phyloP scores from a whole-genome alignment of 2,888 invertebrate species.

The Ellobium chinense region DNA sequence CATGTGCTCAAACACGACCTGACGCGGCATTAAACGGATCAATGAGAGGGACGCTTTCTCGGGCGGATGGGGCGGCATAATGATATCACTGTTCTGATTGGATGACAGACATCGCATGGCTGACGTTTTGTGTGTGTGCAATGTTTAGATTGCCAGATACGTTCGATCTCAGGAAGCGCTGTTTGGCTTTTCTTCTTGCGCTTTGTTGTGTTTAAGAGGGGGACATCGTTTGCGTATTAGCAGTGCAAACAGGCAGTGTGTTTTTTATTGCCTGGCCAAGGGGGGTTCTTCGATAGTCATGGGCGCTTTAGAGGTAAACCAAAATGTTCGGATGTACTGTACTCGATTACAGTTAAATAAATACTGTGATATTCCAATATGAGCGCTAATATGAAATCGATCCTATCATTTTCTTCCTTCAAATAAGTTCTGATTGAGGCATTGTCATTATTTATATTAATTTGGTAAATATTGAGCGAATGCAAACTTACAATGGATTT shows the following conservation, averaged over 20 bases:
- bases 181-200: not conserved
- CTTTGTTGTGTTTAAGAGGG: slow-evolving; percentile 1
- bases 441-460: no score
- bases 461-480: no score
- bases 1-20: slow-evolving; percentile 13
- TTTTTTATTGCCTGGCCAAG: not conserved
- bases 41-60: slow-evolving; percentile 34
- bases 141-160: slow-evolving; percentile 22
- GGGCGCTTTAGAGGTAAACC: no score
- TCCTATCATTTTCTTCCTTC: no score
- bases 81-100: slow-evolving; percentile 22
- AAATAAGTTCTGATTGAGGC: no score
- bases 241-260: not conserved
- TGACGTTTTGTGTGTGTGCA: slow-evolving; percentile 6
- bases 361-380: no score
- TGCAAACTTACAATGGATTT: no score
- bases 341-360: no score
- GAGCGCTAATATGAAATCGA: no score
- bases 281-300: no score
- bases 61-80: not conserved
- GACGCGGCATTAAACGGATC: slow-evolving; percentile 21
- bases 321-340: no score
- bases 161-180: not conserved
- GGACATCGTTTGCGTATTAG: slow-evolving; percentile 8
- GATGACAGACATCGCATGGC: slow-evolving; percentile 23